These are phyloP conservation scores for Coccyzus lansbergi DNA, from an alignment of 2,797 vertebrate species.

Conservation along the genomic window DNA sequence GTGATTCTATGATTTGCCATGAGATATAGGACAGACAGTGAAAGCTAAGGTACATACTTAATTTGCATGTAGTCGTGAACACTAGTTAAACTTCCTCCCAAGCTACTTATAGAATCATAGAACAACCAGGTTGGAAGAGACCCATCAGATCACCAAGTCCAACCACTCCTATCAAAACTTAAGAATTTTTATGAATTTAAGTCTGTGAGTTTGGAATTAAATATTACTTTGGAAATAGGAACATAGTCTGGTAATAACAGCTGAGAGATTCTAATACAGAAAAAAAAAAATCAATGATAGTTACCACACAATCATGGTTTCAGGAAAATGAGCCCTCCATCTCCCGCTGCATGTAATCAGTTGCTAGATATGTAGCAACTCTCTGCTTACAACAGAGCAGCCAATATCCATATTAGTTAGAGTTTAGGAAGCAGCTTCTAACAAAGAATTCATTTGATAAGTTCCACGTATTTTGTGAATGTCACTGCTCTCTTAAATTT, in stretches of 20 bases:
- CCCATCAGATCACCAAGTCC: too few relatives aligned
- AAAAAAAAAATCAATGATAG: constrained; percentile 29
- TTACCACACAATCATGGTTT: background rate
- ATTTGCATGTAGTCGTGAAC: background rate
- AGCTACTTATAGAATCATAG: too few relatives aligned
- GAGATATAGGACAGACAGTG: background rate
- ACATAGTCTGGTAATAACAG: background rate
- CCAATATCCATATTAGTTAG: constrained; percentile 20
- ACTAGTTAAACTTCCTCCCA: background rate
- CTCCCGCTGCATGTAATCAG: background rate
- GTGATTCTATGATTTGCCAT: too few relatives aligned
- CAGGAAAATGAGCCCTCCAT: background rate
- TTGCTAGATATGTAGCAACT: background rate
- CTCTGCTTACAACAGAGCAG: background rate
- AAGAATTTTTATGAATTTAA: constrained; percentile 4
- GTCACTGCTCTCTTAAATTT: background rate
- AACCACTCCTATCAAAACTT: too few relatives aligned
- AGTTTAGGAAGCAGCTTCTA: background rate
- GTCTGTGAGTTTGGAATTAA: background rate
- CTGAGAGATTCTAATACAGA: background rate
- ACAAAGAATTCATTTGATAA: background rate
- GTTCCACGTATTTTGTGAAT: constrained; percentile 2
- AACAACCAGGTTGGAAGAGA: too few relatives aligned
- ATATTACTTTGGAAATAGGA: background rate
- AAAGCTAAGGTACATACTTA: background rate